phyloP scores from a whole-genome alignment of 2,797 vertebrate genomes.

The Chiloscyllium punctatum region DNA sequence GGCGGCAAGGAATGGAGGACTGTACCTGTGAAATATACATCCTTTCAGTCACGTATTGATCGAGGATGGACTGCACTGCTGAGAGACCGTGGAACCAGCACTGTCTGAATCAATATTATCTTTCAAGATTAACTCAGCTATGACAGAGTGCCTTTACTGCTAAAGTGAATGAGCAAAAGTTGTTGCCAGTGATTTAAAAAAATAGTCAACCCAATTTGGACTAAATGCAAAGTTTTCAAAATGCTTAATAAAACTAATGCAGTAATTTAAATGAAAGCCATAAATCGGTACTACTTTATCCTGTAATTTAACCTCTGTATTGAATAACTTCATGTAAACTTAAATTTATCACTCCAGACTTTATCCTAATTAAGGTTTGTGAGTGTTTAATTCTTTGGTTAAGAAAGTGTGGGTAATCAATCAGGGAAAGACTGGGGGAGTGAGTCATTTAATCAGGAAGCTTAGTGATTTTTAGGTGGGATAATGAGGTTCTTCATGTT shows the following conservation, averaged over 20 bases:
- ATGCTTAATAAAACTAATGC: constrained; percentile 78
- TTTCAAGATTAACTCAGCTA: constrained; percentile 48
- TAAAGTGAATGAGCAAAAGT: constrained; percentile 41
- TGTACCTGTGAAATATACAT: constrained; percentile 40
- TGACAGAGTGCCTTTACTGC: constrained; percentile 37
- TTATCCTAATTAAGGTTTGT: constrained; percentile 67
- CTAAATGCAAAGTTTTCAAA: constrained; percentile 58
- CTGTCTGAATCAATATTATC: constrained; percentile 49
- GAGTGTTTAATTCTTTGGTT: constrained; percentile 36
- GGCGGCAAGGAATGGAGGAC: constrained; percentile 39
- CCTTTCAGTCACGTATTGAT: constrained; percentile 40
- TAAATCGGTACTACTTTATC: constrained; percentile 68
- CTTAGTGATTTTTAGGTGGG: constrained; percentile 34
- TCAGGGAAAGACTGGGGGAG: constrained; percentile 15
- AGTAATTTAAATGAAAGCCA: constrained; percentile 67
- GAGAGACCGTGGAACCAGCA: background rate
- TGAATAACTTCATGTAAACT: constrained; percentile 63
- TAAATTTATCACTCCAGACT: constrained; percentile 65
- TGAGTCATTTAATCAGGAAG: constrained; percentile 36
- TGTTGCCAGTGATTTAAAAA: constrained; percentile 43
- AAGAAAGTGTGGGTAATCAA: constrained; percentile 35
- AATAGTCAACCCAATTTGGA: constrained; percentile 51
- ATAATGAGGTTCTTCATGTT: constrained; percentile 17
- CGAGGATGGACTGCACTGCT: background rate
- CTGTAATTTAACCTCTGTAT: constrained; percentile 68